Conservation (phyloP, 1,140 invertebrate species). For the Nephila pilipes region DNA sequence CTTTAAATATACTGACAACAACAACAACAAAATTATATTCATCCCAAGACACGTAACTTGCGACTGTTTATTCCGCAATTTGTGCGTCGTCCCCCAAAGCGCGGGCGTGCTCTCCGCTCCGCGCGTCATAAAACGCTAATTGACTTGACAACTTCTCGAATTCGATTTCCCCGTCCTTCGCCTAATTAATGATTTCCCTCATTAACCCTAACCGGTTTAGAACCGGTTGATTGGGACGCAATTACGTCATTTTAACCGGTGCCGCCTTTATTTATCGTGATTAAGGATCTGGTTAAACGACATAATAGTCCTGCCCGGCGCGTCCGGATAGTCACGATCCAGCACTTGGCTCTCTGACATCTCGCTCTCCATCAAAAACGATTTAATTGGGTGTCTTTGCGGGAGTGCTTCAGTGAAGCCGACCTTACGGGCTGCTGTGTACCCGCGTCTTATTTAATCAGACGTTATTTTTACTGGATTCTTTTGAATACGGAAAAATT, state of each 20-base stretch:
- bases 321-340: constrained; percentile 67
- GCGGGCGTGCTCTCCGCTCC: constrained; percentile 21
- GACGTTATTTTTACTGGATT: not conserved
- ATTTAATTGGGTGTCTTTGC: constrained; percentile 64
- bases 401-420: not conserved
- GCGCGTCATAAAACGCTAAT: constrained; percentile 58
- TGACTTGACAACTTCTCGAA: constrained; percentile 67
- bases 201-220: constrained; percentile 73
- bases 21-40: no score
- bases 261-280: constrained; percentile 61
- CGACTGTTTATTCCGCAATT: not conserved
- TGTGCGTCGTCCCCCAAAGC: not conserved
- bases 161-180: constrained; percentile 46
- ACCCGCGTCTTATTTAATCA: not conserved
- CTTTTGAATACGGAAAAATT: not conserved
- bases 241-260: constrained; percentile 68
- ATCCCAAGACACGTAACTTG: no score
- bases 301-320: constrained; percentile 6
- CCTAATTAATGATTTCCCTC: constrained; percentile 74
- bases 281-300: constrained; percentile 68
- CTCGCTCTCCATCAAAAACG: constrained; percentile 58
- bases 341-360: constrained; percentile 53
- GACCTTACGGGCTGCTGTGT: not conserved
- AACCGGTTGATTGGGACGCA: constrained; percentile 62
- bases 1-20: no score